Evolutionary conservation across 30 jellyfish, hydroid and myxozoan species (phyloP), one percentile per base, ranked within the genome.

Genomic region (Aurelia coerulea): DNA sequence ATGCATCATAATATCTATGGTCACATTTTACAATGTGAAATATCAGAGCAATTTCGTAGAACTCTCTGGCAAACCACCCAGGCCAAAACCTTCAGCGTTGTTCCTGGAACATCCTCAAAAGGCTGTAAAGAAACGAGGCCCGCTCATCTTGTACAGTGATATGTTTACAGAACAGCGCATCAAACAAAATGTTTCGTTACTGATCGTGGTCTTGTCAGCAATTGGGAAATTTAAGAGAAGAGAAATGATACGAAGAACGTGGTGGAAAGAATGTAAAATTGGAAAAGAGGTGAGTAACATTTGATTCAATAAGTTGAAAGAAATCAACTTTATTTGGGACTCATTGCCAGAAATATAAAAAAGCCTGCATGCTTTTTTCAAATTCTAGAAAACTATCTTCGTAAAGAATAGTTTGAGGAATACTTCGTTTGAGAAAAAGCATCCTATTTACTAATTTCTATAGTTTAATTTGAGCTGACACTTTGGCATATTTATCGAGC

Each of bases 251-350:
- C 56, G 86, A 62, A 53, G 54, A 32, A 76, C 86, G 1, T 76
- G 86, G 86, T 76, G 86, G 86, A 53, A 76, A 54, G 76, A 76
- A 2, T 76, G 86, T 46, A 39, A 34, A 73, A 76, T 17, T 52
- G 29, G 15, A 13, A n/a, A 10, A 13, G n/a, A 76, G 63, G 86
- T 76, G 31, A 32, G 71, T 50, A 2, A 2, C 8, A 23, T 39
- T 39, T 39, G 51, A 1, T 39, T 39, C 51, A 39, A 39, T 39
- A 3, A 39, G 6, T 5, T 46, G 2, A 42, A 42, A 42, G 12
- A 42, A 46, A 46, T 0, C 14, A 46, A 46, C 56, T 46, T 8
- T 46, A 46, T 46, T 46, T 9, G 15, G 56, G 11, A 46, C 56
- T 46, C 14, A 9, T 46, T 46, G 12, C 56, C 56, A 46, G 14